Conservation (phyloP, 2,888 invertebrate genomes). For the Caenorhabditis macrosperma region DNA sequence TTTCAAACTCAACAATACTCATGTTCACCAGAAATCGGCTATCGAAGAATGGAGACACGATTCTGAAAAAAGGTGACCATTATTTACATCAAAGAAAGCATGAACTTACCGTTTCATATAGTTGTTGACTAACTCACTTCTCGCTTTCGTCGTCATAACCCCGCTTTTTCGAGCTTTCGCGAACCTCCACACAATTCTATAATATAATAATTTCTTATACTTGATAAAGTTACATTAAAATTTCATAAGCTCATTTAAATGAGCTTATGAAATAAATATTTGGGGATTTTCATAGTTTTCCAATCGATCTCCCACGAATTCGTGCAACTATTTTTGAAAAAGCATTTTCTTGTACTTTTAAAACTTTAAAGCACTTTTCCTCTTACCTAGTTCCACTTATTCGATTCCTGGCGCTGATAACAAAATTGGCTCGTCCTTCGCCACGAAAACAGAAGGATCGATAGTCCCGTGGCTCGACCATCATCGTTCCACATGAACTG, state of each 20-base stretch:
- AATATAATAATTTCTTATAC: slow-evolving; percentile 13
- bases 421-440: slow-evolving; percentile 78
- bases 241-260: too few species aligned
- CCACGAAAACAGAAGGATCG: slow-evolving; percentile 79
- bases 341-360: not conserved
- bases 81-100: slow-evolving; percentile 5
- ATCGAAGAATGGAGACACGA: slow-evolving; percentile 72
- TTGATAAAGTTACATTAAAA: too few species aligned
- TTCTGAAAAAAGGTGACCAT: slow-evolving; percentile 19
- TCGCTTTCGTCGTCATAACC: slow-evolving; percentile 71
- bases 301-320: not conserved
- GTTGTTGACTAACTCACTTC: slow-evolving; percentile 68
- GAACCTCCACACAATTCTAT: slow-evolving; percentile 79
- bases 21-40: slow-evolving; percentile 67
- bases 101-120: slow-evolving; percentile 50
- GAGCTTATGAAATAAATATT: too few species aligned
- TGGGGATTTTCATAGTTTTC: not conserved
- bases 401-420: slow-evolving; percentile 76
- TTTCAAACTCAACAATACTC: slow-evolving; percentile 71
- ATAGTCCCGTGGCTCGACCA: slow-evolving; percentile 67
- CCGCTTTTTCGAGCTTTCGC: slow-evolving; percentile 76
- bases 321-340: not conserved
- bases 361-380: too few species aligned
- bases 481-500: slow-evolving; percentile 4
- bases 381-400: slow-evolving; percentile 67